Evolutionary conservation across 2,797 vertebrate species (phyloP), one percentile per base, ranked within the genome.

Genomic region (Cirrhinus mrigala): DNA sequence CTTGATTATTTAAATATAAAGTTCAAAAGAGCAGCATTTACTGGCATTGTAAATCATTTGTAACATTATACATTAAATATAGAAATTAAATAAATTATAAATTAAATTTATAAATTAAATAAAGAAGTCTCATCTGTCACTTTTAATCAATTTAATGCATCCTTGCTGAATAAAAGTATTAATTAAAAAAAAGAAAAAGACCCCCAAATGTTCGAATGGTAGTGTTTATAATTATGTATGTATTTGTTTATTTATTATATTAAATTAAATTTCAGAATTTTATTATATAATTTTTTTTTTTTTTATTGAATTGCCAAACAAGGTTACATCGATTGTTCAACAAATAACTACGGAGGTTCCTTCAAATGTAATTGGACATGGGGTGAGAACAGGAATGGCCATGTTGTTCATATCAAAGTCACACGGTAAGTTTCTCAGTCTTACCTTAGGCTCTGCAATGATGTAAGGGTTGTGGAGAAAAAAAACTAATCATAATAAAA

Each of bases 341-440:
- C 95, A 76, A 88, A 90, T 60, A 96, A 94, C 89, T 94, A 94
- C 78, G 92, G 83, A 0, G 94, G 95, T 50, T 89, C 87, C 50
- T 95, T 96, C 85, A 80, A 56, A 29, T 96, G 95, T 90, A 94
- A 91, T n/a, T 96, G 95, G 95, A 90, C 69, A 9, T 94, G 93
- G 93, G 81, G 90, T 88, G 80, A 24, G 14, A 79, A 7, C 2
- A 91, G 93, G 0, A n/a, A 79, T 37, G 92, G 93, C 79, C 91
- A 83, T 64, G 92, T 94, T 2, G 89, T 88, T 2, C 91, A 94
- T 20, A 86, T 95, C 89, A 91, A 77, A 87, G 93, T 81, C 77
- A 73, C 33, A 50, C 93, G 94, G 94, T 95, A 91, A 89, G 92
- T 46, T 86, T 54, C 24, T 56, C 15, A 33, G 81, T 79, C 8